phyloP scores from a whole-genome alignment of 2,113 vertebrate genomes.

The Typhlomys cinereus region DNA sequence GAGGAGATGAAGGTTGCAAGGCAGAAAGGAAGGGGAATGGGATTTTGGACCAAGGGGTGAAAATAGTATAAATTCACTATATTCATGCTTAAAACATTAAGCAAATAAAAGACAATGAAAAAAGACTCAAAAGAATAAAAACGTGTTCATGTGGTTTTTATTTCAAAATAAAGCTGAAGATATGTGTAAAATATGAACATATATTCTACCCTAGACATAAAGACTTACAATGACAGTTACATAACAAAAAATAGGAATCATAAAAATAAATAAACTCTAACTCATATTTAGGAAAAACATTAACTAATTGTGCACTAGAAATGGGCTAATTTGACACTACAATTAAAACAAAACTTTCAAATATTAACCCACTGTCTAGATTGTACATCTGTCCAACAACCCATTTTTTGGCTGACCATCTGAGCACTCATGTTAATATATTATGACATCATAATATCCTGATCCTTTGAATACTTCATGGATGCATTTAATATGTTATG shows the following conservation, averaged over 20 bases:
- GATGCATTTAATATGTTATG: neutral
- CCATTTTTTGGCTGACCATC: neutral
- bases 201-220: neutral
- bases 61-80: too few relatives aligned
- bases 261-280: too few relatives aligned
- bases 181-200: neutral
- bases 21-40: too few relatives aligned
- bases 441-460: too few relatives aligned
- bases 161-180: neutral
- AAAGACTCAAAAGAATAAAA: too few relatives aligned
- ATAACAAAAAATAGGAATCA: neutral
- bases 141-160: neutral
- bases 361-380: neutral
- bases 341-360: neutral
- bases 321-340: neutral
- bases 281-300: neutral
- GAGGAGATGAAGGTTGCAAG: too few relatives aligned
- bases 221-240: neutral
- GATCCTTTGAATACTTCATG: neutral
- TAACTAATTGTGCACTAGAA: neutral
- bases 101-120: too few relatives aligned
- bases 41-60: too few relatives aligned
- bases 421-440: too few relatives aligned
- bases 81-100: too few relatives aligned
- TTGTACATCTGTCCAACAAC: neutral